Base-by-base conservation (phyloP, 2,888 invertebrate species). In the Rhamphomyia laevipes region DNA sequence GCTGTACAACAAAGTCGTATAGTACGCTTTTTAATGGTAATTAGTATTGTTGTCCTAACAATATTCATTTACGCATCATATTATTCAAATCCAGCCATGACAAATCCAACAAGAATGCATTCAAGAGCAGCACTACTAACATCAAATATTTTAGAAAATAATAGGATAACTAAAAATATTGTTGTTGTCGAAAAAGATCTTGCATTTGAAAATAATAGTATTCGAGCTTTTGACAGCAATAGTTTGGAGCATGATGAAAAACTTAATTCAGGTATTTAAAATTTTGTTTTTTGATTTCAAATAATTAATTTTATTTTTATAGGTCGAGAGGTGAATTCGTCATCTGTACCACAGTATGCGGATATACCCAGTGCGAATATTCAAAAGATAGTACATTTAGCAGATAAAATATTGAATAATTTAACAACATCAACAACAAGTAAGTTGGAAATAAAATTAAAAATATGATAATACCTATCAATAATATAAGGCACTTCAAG, bases 1-100 rank as follows among this genome's bases (percentile, higher is more conserved):
- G 51, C 57, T 48, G 46, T 68, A 49, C 70, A 70, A 56, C 68
- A 68, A 58, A 67, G 67, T 57, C 71, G 74, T 56, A 66, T 73
- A 54, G 56, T 73, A 54, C 65, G 74, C 50, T 72, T 73, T 59
- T 61, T 73, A 49, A 60, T 73, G 54, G 64, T 73, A 50, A 59
- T 73, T 50, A 61, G 62, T 37, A 70, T 66, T 49, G 65, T 72
- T 42, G 63, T 71, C 53, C 60, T 74, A 48, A 71, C 73, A 41
- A 68, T 74, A 52, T 69, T 74, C 52, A 68, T 73, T 30, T 74
- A 74, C 58, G 71, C 74, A 35, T 73, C 72, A 15, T 73, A 73
- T 56, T 72, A 69, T 51, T 67, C 68, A 49, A 64, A 66, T 52
- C 62, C 65, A 53, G 58, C 63, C 6, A 54, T 69, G 23, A 57